These are phyloP conservation scores for Lycaon pictus DNA, from an alignment of 2,113 vertebrate species.

Conservation along the genomic window DNA sequence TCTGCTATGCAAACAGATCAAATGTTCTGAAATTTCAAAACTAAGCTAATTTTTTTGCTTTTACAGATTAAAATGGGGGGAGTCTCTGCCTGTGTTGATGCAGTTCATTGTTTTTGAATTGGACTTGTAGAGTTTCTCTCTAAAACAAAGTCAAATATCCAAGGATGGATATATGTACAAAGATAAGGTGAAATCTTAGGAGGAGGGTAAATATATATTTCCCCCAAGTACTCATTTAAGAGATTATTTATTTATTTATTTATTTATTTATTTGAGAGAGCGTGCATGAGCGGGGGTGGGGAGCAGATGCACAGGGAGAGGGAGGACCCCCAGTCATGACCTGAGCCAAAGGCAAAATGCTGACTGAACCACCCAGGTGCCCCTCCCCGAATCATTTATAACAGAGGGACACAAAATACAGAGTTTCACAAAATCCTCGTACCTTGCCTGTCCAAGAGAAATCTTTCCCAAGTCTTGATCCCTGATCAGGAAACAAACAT, in stretches of 20 bases:
- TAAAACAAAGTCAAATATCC: constrained; percentile 28
- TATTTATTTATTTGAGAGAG: not conserved
- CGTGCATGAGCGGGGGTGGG: not conserved
- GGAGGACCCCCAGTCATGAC: not conserved
- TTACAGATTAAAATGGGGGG: constrained; percentile 6
- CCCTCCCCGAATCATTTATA: not conserved
- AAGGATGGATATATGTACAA: constrained; percentile 24
- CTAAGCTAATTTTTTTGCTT: constrained; percentile 36
- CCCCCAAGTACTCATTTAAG: not conserved
- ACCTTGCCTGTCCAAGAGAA: not conserved
- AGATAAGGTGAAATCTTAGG: not conserved
- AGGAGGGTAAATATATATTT: not conserved
- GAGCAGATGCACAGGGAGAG: not conserved
- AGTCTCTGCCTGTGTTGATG: not conserved
- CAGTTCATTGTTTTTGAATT: not conserved
- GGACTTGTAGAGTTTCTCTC: constrained; percentile 6
- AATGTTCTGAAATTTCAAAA: constrained; percentile 51
- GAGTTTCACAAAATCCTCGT: not conserved
- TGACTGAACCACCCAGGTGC: not conserved
- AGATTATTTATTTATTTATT: not conserved
- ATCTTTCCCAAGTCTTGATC: not conserved
- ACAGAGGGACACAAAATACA: not conserved
- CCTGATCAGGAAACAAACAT: not conserved
- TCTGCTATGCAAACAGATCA: not conserved
- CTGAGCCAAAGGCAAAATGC: not conserved